Evolutionary conservation across 2,113 vertebrate species (phyloP), one percentile per base, ranked within the genome.

Genomic region (Percina caprodes): DNA sequence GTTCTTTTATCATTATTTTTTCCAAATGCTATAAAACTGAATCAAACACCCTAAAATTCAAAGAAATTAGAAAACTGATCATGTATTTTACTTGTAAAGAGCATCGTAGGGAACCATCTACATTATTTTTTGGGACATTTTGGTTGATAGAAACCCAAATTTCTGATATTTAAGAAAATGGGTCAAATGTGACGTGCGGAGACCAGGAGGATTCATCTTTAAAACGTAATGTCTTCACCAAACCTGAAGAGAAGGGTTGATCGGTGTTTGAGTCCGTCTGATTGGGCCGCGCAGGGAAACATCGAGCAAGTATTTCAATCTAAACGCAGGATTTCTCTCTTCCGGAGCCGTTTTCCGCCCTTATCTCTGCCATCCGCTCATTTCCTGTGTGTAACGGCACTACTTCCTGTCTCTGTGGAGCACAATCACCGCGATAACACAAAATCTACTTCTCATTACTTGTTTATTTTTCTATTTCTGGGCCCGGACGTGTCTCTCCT

Each of bases 321-420:
- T 5, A 45, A 51, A 33, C 18, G n/a, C 12, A 48, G 7, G 56
- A 2, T 42, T 78, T 16, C 23, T 65, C 19, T 42, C 46, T 90
- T 87, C 79, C 35, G 16, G 73, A 81, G 66, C 18, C 23, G 48
- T 88, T 89, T 78, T 46, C 72, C 19, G 26, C 68, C 85, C 78
- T n/a, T 81, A 83, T 89, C 90, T 48, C 16, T 14, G 23, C 73
- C 85, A 92, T 92, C 86, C 66, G 67, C 75, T 61, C 68, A 69
- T 88, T 88, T 91, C 85, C 86, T 83, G 71, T 76, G 61, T 74
- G 77, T 77, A 84, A 58, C 46, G 23, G 65, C 62, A 54, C 68
- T 60, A 79, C 76, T 39, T 94, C 92, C 91, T 75, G 84, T 82
- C 71, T 84, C 85, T 66, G 84, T 85, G 80, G 45, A 77, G 65